Evolutionary conservation across 2,113 vertebrate species (phyloP), one percentile per base, ranked within the genome.

Genomic region (Stegastes partitus): DNA sequence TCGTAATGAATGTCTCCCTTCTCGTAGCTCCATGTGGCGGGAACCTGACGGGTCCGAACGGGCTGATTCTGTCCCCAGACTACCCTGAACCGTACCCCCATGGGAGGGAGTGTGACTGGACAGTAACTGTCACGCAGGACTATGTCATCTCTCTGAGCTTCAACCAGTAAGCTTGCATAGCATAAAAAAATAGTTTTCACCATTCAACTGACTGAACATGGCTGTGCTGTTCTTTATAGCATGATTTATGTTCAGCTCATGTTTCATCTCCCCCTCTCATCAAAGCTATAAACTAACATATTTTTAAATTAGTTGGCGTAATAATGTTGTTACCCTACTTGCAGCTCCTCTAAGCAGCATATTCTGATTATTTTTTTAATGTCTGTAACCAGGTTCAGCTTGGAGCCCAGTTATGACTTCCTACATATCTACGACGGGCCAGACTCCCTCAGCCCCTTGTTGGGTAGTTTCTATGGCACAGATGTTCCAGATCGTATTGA

Each of bases 341-440:
- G 2, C 2, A 15, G 2, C 6, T 45, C 0, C 26, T 55, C 5
- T 39, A 16, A 18, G 19, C 19, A 62, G 25, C 42, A 71, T 45
- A 14, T 61, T 25, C 12, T 22, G 31, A 73, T 31, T 44, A 11
- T 9, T 11, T 14, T 83, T 62, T 47, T 7, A 19, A 15, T 49
- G 9, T 77, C 0, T 79, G 11, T 45, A n/a, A 62, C 23, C 84
- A 99, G 98, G 90, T 99, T 99, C 93, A 99, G 96, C 82, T 87
- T 99, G 90, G 98, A 99, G 88, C 96, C 98, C 22, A 98, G 98
- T 85, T 99, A 99, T 8, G 98, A 99, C 90, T 99, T 99, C 83
- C 94, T 99, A 26, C 98, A 99, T 28, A 96, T 99, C 92, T 99
- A 99, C 0, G 98, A 99, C 0, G 98, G 98, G 3, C 95, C 96